Conservation (phyloP, 2,113 vertebrate species). For the Bubo blakistoni region DNA sequence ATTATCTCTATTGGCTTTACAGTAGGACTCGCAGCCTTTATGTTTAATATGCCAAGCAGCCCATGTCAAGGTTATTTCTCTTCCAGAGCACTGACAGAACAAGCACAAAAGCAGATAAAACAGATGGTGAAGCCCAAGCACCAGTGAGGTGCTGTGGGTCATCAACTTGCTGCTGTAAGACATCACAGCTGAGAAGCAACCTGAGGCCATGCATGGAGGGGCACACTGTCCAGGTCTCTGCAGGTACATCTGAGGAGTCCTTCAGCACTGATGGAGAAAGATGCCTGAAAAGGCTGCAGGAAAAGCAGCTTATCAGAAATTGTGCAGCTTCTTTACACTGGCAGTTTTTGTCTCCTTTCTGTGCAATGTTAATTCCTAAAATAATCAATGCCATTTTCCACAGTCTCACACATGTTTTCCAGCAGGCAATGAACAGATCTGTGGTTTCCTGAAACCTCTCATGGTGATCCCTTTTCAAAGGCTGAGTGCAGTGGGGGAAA, state of each 20-base stretch:
- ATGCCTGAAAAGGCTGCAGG: neutral
- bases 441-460: neutral
- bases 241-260: neutral
- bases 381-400: neutral
- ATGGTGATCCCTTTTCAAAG: neutral
- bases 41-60: neutral
- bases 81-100: neutral
- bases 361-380: neutral
- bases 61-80: neutral
- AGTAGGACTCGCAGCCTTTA: neutral
- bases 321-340: neutral
- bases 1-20: neutral
- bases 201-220: accelerated
- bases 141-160: neutral
- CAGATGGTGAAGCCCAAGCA: neutral
- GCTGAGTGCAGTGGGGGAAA: neutral
- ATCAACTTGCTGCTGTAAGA: neutral
- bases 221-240: neutral
- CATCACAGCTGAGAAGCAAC: neutral
- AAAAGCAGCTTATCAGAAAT: neutral
- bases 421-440: neutral
- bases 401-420: neutral
- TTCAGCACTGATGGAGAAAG: neutral
- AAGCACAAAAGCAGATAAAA: neutral
- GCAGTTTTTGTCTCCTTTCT: neutral